Evolutionary conservation across 1,140 invertebrate genomes (phyloP).

Genomic region (Pseudomyrmex dendroicus): DNA sequence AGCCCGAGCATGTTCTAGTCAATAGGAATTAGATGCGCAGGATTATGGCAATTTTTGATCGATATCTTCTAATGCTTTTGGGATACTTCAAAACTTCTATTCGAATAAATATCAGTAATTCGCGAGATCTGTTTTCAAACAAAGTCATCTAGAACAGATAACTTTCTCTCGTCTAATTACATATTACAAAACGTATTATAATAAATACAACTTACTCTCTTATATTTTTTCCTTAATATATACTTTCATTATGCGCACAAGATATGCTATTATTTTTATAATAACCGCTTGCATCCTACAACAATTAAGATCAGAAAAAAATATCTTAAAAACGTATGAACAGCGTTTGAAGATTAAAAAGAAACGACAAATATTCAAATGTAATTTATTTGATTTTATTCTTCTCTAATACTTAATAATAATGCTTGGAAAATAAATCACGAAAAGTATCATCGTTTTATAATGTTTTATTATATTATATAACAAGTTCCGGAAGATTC

Average conservation of each 20-base stretch:
- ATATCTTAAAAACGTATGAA: no score
- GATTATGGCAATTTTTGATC: conserved; percentile 68
- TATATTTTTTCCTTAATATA: conserved; percentile 42
- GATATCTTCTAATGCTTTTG: conserved; percentile 48
- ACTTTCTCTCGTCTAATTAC: background rate
- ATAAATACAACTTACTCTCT: conserved; percentile 45
- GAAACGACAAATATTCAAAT: no score
- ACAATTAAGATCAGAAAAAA: background rate
- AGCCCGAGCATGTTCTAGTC: conserved; percentile 59
- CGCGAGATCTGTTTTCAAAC: conserved; percentile 19
- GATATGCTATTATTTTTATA: conserved; percentile 25
- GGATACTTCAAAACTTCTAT: conserved; percentile 15
- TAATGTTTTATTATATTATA: conserved; percentile 5
- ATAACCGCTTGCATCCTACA: conserved; percentile 13
- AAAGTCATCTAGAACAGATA: no score
- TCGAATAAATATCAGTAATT: conserved; percentile 53
- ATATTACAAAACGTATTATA: conserved; percentile 48
- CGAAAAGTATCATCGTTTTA: background rate
- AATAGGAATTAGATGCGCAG: conserved; percentile 3
- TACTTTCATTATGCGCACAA: conserved; percentile 37
- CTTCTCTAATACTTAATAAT: background rate
- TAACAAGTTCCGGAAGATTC: conserved; percentile 11
- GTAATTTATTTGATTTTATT: no score
- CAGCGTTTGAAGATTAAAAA: no score
- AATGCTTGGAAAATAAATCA: conserved; percentile 30